Conservation (phyloP, 2,888 invertebrate species). For the Seladonia tumulorum region DNA sequence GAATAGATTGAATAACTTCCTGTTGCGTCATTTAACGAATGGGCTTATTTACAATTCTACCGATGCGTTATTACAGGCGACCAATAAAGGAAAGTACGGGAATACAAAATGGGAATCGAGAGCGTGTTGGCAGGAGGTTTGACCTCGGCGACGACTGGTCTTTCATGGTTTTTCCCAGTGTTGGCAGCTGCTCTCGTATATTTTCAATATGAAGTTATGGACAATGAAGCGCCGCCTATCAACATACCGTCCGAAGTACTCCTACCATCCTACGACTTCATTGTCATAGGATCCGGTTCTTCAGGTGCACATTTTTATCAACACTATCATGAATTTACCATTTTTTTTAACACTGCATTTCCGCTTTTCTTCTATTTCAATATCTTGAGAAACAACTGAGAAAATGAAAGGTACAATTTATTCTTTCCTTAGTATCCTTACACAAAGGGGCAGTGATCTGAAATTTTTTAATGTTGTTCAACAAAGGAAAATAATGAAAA, state of each 20-base stretch:
- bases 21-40: background rate
- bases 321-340: too few species aligned
- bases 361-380: too few species aligned
- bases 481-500: too few species aligned
- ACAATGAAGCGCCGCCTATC: slow-evolving; percentile 92
- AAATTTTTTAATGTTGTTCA: too few species aligned
- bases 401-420: too few species aligned
- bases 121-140: slow-evolving; percentile 74
- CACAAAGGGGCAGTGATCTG: too few species aligned
- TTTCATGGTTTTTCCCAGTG: slow-evolving; percentile 93
- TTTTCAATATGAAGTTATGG: slow-evolving; percentile 93
- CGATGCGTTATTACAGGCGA: slow-evolving; percentile 16
- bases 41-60: background rate
- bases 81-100: background rate
- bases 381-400: too few species aligned
- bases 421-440: too few species aligned
- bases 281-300: slow-evolving; percentile 94
- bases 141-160: slow-evolving; percentile 87
- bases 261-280: slow-evolving; percentile 91
- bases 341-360: background rate
- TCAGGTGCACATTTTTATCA: slow-evolving; percentile 87
- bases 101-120: slow-evolving; percentile 77
- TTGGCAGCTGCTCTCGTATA: slow-evolving; percentile 94
- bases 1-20: background rate
- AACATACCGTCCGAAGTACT: slow-evolving; percentile 89